Evolutionary conservation across 1,140 invertebrate species (phyloP).

Genomic region (Eciton burchellii): DNA sequence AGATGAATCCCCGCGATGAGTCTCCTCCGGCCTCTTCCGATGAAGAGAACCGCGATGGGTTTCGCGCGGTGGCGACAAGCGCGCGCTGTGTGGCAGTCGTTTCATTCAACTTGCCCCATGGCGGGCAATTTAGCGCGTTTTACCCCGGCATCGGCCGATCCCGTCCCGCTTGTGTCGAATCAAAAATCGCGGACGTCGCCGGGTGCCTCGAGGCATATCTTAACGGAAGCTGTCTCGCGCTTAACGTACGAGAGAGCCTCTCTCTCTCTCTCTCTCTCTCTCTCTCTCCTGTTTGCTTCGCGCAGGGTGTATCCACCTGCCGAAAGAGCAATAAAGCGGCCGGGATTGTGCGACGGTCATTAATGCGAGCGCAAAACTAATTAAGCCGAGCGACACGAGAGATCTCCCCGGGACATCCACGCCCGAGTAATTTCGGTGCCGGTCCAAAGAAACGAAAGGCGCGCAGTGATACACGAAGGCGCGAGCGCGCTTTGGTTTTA

Average conservation of each 20-base stretch:
- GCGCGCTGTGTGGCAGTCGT: too few species aligned
- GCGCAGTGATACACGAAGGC: neutral
- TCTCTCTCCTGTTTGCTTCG: neutral
- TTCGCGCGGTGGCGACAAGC: too few species aligned
- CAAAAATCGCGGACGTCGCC: conserved; percentile 56
- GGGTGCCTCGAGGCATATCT: conserved; percentile 56
- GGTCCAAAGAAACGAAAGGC: conserved; percentile 24
- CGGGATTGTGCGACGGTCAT: conserved; percentile 68
- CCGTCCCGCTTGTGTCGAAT: conserved; percentile 50
- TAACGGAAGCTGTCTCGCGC: conserved; percentile 42
- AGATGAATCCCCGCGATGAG: too few species aligned
- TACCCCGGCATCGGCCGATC: conserved; percentile 31
- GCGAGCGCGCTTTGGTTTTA: conserved; percentile 58
- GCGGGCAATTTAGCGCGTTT: conserved; percentile 62
- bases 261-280: neutral
- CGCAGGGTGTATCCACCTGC: conserved; percentile 69
- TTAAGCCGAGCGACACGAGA: conserved; percentile 79
- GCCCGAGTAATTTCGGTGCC: conserved; percentile 70
- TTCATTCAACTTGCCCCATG: conserved; percentile 48
- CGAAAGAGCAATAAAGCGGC: conserved; percentile 76
- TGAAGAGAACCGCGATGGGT: too few species aligned
- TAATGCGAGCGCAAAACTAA: conserved; percentile 80
- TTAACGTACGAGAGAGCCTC: neutral
- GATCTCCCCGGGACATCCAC: conserved; percentile 78
- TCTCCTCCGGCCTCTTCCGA: neutral